Conservation (phyloP, 2,888 invertebrate species). For the Drosophila kokeensis region DNA sequence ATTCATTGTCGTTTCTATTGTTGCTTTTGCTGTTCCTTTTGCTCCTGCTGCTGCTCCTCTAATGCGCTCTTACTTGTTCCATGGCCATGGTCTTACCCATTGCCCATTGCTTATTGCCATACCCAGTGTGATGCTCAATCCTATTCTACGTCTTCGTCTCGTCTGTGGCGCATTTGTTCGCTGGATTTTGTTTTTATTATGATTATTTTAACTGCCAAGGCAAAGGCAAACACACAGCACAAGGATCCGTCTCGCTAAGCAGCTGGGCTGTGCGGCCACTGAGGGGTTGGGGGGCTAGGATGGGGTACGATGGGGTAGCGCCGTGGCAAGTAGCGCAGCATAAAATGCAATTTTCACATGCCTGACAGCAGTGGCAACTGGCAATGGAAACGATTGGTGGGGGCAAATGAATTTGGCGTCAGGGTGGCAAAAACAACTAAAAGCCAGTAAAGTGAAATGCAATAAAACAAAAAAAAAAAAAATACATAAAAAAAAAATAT, state of each 20-base stretch:
- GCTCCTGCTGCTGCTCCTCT: constrained; percentile 26
- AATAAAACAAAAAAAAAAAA: constrained; percentile 62
- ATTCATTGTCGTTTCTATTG: constrained; percentile 53
- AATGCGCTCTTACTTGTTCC: constrained; percentile 50
- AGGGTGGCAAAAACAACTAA: constrained; percentile 41
- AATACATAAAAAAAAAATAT: not conserved
- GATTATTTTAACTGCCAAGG: constrained; percentile 77
- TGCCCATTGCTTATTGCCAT: constrained; percentile 1
- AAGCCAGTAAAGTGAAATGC: constrained; percentile 77
- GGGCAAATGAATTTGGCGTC: constrained; percentile 66
- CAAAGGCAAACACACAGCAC: constrained; percentile 65
- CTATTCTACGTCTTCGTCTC: constrained; percentile 30
- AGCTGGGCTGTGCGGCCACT: constrained; percentile 5
- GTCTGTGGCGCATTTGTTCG: constrained; percentile 50
- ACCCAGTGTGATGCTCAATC: constrained; percentile 26
- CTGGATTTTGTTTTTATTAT: constrained; percentile 78
- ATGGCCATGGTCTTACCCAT: constrained; percentile 4
- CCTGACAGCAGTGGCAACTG: constrained; percentile 55
- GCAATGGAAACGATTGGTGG: constrained; percentile 15
- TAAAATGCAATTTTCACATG: constrained; percentile 76
- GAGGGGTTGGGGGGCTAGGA: not conserved
- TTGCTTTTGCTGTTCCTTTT: constrained; percentile 8
- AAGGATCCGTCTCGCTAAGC: constrained; percentile 34
- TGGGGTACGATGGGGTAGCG: not conserved
- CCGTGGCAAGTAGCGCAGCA: constrained; percentile 49